Conservation (phyloP, 2,113 vertebrate genomes). For the Columba livia region DNA sequence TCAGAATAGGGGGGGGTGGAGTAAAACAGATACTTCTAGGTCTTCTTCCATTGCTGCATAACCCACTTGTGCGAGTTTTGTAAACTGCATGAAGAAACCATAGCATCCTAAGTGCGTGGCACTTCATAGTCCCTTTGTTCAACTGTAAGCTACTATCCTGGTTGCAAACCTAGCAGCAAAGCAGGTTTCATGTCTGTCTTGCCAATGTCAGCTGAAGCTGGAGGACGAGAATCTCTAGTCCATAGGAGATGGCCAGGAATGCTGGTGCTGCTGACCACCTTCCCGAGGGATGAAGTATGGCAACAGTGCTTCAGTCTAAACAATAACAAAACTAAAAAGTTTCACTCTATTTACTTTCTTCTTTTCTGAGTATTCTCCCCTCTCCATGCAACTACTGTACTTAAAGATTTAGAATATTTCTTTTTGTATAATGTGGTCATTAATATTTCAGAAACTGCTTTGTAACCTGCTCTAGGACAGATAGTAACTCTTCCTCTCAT, state of each 20-base stretch:
- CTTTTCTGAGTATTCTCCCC: neutral
- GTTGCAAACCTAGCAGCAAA: neutral
- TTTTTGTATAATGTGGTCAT: neutral
- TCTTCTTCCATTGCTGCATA: neutral
- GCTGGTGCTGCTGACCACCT: neutral
- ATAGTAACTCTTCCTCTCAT: neutral
- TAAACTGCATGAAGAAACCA: neutral
- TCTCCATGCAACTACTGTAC: neutral
- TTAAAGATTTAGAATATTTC: slow-evolving; percentile 11
- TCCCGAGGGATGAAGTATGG: neutral
- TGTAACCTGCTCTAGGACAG: slow-evolving; percentile 31
- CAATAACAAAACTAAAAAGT: neutral
- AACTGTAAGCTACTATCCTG: neutral
- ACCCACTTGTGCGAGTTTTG: neutral
- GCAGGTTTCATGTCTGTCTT: neutral
- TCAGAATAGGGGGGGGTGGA: neutral
- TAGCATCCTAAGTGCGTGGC: neutral
- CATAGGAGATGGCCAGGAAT: neutral
- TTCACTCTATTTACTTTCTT: neutral
- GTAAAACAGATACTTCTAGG: neutral
- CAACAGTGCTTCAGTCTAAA: neutral
- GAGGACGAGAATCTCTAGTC: neutral
- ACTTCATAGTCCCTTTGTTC: neutral
- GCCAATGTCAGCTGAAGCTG: too few species aligned
- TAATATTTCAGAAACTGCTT: slow-evolving; percentile 36